phyloP scores from a whole-genome alignment of 2,797 vertebrate species.

The Molossus molossus region DNA sequence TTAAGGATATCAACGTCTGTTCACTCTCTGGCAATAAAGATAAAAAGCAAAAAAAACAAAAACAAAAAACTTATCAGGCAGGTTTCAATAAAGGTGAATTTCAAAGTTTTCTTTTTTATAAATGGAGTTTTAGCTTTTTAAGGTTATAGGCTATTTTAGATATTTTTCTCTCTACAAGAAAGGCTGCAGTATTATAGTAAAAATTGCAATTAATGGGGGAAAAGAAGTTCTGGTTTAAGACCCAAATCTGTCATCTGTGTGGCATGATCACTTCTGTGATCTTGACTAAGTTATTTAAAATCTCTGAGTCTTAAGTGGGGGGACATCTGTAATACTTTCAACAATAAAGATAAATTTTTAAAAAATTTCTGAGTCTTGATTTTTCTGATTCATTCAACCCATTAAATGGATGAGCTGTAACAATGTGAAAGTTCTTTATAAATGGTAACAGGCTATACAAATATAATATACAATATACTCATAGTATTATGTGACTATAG shows the following conservation, averaged over 20 bases:
- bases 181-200: neutral
- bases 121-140: conserved; percentile 38
- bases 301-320: neutral
- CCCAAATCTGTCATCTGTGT: neutral
- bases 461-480: neutral
- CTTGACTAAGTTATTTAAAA: conserved; percentile 24
- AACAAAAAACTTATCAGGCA: neutral
- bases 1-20: conserved; percentile 22
- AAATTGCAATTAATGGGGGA: conserved; percentile 3
- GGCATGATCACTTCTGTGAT: neutral
- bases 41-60: neutral
- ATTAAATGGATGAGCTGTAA: neutral
- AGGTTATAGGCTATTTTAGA: neutral
- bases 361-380: neutral
- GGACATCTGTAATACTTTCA: too few relatives aligned
- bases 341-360: too few relatives aligned
- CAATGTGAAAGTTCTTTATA: neutral
- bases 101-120: conserved; percentile 55
- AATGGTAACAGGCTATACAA: neutral
- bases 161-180: conserved; percentile 3
- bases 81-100: neutral
- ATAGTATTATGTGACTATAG: neutral
- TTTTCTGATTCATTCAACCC: neutral
- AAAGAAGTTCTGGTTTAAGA: conserved; percentile 50
- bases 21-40: conserved; percentile 41